Conservation (phyloP, 2,113 vertebrate species). For the Coptodon bakossiorum region DNA sequence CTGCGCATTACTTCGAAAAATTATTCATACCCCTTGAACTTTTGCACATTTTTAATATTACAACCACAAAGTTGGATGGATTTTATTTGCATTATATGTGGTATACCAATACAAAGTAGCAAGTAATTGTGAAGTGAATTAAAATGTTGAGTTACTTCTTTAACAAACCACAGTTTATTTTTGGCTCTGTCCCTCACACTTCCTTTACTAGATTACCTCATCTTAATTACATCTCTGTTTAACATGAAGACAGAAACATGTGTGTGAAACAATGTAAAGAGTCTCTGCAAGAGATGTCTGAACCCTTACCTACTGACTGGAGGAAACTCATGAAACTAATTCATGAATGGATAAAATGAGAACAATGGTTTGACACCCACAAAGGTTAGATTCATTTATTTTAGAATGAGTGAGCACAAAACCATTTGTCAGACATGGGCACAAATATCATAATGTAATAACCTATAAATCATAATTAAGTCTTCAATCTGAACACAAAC, state of each 20-base stretch:
- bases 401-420: not conserved
- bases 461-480: not conserved
- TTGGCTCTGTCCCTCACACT: not conserved
- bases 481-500: not conserved
- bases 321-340: not conserved
- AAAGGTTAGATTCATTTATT: not conserved
- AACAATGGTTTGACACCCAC: not conserved
- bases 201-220: not conserved
- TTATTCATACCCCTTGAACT: not conserved
- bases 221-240: not conserved
- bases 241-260: not conserved
- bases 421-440: not conserved
- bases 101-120: not conserved
- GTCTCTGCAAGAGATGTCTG: not conserved
- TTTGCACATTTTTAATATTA: not conserved
- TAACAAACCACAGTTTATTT: not conserved
- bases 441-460: not conserved
- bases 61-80: not conserved
- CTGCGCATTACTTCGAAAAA: not conserved
- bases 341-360: not conserved
- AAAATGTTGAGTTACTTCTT: not conserved
- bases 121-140: not conserved
- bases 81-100: not conserved
- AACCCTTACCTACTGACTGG: not conserved
- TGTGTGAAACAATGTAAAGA: not conserved